Evolutionary conservation across 2,113 vertebrate species (phyloP).

Genomic region (Rhinopithecus roxellana): DNA sequence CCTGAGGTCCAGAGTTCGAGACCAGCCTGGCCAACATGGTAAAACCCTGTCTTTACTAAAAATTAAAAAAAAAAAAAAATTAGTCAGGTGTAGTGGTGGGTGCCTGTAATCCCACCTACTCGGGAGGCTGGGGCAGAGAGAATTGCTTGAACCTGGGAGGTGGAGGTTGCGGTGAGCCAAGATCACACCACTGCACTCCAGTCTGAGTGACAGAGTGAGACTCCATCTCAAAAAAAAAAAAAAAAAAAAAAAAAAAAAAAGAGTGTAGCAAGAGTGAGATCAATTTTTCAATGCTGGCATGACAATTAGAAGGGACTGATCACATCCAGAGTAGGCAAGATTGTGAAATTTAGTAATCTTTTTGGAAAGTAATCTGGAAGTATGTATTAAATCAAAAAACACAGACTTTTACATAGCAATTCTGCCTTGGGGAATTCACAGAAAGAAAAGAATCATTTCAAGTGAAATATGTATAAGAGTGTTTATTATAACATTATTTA

Average conservation of each 20-base stretch:
- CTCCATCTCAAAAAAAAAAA: no score
- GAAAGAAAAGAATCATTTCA: not conserved
- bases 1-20: no score
- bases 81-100: no score
- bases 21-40: no score
- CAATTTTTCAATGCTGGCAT: not conserved
- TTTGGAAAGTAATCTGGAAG: not conserved
- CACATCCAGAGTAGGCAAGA: not conserved
- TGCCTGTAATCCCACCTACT: no score
- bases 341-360: not conserved
- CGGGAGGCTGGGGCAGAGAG: no score
- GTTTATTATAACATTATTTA: constrained; percentile 10
- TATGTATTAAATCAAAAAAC: not conserved
- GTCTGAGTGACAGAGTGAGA: no score
- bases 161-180: no score
- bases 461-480: not conserved
- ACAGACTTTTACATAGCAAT: not conserved
- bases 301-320: not conserved
- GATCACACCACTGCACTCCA: no score
- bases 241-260: not conserved
- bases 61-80: no score
- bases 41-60: no score
- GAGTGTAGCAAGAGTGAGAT: not conserved
- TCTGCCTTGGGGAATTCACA: not conserved
- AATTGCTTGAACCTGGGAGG: no score